These are phyloP conservation scores for Ibidorhyncha struthersii DNA, from an alignment of 2,113 vertebrate genomes.

Conservation along the genomic window DNA sequence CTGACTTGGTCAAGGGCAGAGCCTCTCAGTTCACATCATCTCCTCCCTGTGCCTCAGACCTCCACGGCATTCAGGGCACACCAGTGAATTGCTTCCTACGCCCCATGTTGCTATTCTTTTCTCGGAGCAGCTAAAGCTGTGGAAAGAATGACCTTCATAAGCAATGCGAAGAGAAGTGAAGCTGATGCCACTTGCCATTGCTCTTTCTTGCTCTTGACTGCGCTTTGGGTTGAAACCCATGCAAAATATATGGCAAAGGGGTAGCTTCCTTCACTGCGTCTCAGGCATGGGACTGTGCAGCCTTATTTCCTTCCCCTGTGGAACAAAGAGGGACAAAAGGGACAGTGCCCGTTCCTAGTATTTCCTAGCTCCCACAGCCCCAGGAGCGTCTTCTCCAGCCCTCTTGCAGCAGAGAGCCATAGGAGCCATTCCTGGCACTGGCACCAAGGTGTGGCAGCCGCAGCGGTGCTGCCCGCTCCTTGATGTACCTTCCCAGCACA, in stretches of 20 bases:
- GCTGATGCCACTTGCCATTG: background rate
- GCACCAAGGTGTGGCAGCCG: fast-evolving
- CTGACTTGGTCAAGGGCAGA: background rate
- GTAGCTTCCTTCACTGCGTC: background rate
- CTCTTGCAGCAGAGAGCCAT: background rate
- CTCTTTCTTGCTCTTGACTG: background rate
- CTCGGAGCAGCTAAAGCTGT: background rate
- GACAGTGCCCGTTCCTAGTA: background rate
- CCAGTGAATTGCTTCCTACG: background rate
- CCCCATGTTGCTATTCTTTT: background rate
- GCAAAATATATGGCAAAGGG: background rate
- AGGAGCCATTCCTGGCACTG: background rate
- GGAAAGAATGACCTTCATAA: background rate
- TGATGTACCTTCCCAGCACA: background rate
- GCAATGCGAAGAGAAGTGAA: background rate
- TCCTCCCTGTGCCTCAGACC: background rate
- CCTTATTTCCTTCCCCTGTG: background rate
- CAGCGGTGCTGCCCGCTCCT: background rate
- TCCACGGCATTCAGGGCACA: background rate
- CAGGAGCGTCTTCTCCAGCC: background rate
- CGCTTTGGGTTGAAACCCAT: background rate
- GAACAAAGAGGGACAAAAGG: background rate
- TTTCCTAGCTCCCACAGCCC: background rate
- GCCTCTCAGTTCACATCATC: background rate
- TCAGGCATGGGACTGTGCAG: background rate